Conservation (phyloP, 2,888 invertebrate genomes). For the Lasioglossum morio region DNA sequence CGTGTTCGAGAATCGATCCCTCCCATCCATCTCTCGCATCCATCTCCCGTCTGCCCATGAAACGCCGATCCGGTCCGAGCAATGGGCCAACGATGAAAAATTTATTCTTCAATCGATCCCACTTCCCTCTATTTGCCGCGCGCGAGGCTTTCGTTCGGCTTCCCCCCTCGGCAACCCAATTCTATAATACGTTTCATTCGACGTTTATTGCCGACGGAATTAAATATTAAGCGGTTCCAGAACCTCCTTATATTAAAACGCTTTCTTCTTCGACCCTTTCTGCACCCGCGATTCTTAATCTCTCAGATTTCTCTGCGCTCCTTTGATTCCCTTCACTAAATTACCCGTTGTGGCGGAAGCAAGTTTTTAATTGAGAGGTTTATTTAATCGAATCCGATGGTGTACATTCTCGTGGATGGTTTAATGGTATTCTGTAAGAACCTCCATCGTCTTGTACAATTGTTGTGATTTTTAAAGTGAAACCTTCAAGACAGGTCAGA, state of each 20-base stretch:
- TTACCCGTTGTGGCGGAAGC: background rate
- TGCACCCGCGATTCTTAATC: background rate
- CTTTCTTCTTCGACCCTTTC: background rate
- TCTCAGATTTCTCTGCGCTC: background rate
- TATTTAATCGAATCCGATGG: background rate
- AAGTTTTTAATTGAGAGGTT: background rate
- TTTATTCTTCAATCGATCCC: conserved; percentile 18
- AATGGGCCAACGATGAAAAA: conserved; percentile 19
- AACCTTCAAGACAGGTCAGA: background rate
- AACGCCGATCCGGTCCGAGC: conserved; percentile 14
- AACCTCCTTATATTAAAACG: background rate
- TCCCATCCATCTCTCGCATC: conserved; percentile 18
- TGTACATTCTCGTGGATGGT: background rate
- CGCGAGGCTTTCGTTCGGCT: background rate
- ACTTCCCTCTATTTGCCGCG: conserved; percentile 3
- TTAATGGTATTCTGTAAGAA: background rate
- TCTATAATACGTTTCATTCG: background rate
- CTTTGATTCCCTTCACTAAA: background rate
- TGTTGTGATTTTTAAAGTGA: background rate
- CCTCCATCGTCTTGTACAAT: background rate
- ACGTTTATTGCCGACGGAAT: background rate
- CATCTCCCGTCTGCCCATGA: conserved; percentile 20
- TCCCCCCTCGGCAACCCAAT: background rate
- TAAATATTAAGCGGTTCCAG: background rate
- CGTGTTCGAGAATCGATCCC: conserved; percentile 50